These are phyloP conservation scores for Melieria picta DNA, from an alignment of 2,888 invertebrate genomes.

Conservation along the genomic window DNA sequence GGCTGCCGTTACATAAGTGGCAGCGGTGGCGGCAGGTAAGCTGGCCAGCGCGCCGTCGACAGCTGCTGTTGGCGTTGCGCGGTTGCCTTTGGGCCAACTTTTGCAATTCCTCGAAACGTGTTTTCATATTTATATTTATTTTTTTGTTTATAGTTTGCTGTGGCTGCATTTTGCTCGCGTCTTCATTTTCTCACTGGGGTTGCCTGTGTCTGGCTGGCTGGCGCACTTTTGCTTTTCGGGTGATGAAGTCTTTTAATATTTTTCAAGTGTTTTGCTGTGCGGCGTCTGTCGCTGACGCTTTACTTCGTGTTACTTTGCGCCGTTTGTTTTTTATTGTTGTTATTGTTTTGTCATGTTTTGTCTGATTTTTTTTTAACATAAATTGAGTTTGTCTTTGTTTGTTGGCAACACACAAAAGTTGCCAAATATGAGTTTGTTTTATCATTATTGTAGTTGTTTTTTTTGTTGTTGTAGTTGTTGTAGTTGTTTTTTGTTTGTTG, in stretches of 20 bases:
- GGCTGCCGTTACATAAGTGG: constrained; percentile 27
- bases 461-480: too few species aligned
- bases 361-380: too few species aligned
- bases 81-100: constrained; percentile 4
- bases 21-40: constrained; percentile 7
- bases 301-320: not conserved
- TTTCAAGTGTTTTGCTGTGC: not conserved
- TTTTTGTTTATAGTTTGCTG: not conserved
- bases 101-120: not conserved
- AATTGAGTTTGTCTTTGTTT: too few species aligned
- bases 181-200: not conserved
- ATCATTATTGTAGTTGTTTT: too few species aligned
- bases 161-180: not conserved
- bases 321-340: constrained; percentile 28
- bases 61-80: not conserved
- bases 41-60: constrained; percentile 8
- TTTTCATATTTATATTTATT: not conserved
- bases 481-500: too few species aligned
- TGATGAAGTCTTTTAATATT: constrained; percentile 49
- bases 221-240: constrained; percentile 30
- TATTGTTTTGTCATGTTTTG: too few species aligned
- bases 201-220: constrained; percentile 42
- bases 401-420: too few species aligned
- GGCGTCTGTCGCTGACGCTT: too few species aligned
- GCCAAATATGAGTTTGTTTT: too few species aligned